Base-by-base conservation (phyloP, 2,888 invertebrate species). In the Andrena minutula region DNA sequence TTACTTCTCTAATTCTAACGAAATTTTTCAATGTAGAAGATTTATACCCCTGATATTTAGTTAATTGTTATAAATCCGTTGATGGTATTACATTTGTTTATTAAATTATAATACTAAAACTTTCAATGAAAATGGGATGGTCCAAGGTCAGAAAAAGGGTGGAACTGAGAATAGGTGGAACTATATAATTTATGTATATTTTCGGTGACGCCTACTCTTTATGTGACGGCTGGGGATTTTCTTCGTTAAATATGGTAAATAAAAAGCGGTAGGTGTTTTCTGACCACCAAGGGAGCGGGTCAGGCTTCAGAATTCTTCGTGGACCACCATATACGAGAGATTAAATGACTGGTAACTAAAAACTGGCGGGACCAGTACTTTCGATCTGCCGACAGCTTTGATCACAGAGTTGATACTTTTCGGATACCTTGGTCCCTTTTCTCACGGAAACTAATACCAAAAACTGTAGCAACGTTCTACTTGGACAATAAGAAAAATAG, bases 321-420 rank as follows among this genome's bases (percentile, higher is more conserved):
- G 89, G 88, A 88, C 89, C 90, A 90, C 88, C 88, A 89, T 90
- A 90, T 88, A 90, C 87, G 85, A 80, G 85, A 88, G 88, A 86
- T 88, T 87, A 87, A 90, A 88, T 91, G 88, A 88, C 89, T 86
- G 88, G 90, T 91, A 91, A 92, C 89, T 88, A 91, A 92, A 91
- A 91, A 92, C 91, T 91, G 87, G 89, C 88, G 87, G 87, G 88
- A 87, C 87, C 79, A 89, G 88, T 88, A 82, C 82, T 82, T 82
- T 85, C 81, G 81, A 84, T 74, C 83, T 68, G 75, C 60, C 71
- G 71, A 75, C 77, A 70, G 72, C 32, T 69, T 72, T 20, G 58
- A 72, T 75, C 26, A 26, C 32, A 12, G 28, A 51, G 30, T 56
- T 61, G 61, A 60, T 47, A 41, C 66, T 60, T 64, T 75, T 64